Evolutionary conservation across 2,797 vertebrate genomes (phyloP), one percentile per base, ranked within the genome.

Genomic region (Esox lucius): DNA sequence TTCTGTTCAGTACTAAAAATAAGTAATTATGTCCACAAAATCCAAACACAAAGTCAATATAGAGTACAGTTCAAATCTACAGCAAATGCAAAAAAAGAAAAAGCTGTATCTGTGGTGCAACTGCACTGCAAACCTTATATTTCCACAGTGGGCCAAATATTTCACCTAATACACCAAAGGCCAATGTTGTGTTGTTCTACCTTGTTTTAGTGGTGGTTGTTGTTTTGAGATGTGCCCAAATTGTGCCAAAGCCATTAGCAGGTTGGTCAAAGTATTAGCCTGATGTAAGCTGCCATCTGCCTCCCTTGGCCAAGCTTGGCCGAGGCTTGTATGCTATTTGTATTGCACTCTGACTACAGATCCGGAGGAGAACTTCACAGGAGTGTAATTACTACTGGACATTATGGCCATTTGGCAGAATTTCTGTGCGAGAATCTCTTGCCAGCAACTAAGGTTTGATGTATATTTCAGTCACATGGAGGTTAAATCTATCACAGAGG

Each of bases 191-290:
- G 28, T 71, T 74, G 76, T 68, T 59, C 71, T 73, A 70, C 70
- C 70, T 82, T 82, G 71, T 31, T 22, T 65, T 68, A 73, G 74
- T 72, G 56, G 67, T 80, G 46, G 70, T 73, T 26, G 67, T 70
- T 64, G 65, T 79, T 71, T 76, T 65, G 62, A 68, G 67, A 70
- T 81, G 71, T 61, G 74, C 80, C 76, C 77, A 75, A 80, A 72
- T 75, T 81, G 71, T 65, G 75, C 80, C 76, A 79, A 75, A 80
- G 73, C 76, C 80, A 86, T 85, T 84, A 83, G 71, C n/a, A 72
- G 71, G 74, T 82, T 71, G 70, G 68, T 74, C 56, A 39, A 73
- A 79, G 46, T 74, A 62, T 73, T 77, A 81, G 75, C 78, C 72
- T 67, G 39, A 4, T 22, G 39, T 51, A 62, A 59, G 68, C 74